Base-by-base conservation (phyloP, 30 jellyfish, hydroid and myxozoan genomes). In the Hydractinia echinata region DNA sequence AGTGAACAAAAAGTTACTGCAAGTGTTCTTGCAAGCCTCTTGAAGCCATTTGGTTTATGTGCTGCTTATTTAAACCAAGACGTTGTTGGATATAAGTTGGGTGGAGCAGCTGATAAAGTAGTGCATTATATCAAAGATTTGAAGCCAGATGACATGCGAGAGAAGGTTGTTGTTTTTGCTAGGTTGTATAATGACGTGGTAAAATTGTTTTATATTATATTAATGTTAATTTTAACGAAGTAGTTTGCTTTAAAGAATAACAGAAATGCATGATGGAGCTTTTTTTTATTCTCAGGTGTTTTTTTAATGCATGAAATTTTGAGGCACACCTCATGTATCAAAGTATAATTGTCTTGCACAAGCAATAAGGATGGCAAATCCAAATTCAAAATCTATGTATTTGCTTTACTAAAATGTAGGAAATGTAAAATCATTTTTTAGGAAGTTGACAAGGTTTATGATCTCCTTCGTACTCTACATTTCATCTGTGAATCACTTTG, bases 371-470 rank as follows among this genome's bases (percentile, higher is more conserved):
- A 30, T 30, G 44, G 44, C 44, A 30, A 30, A 30, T 30, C 44
- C 44, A 30, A 30, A 2, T 30, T 30, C 2, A 2, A 30, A 30
- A 30, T 30, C 2, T 30, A 30, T 30, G 44, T 30, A 0, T 30
- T 30, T 30, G 44, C 44, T 30, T 30, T 30, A 30, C 44, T 2
- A 30, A 1, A 30, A 30, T 30, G 44, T 30, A 30, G 44, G 44
- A 30, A 30, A 30, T 30, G 44, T 30, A 30, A 30, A 30, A 30
- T 30, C 44, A 30, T 61, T 16, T 15, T 51, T 7, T 61, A 89
- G 96, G 98, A 92, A 61, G 91, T 87, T 58, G 98, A 94, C 14
- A 92, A 92, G 79, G 98, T 92, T 5, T 92, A 81, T 84, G 96
- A 86, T 79, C 81, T 92, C 13, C 86, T 92, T 48, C 87, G 98